Percentiles rank a stretch among this genome's conserved stretches.
phyloP scores from a whole-genome alignment of 2,888 invertebrate genomes.

The Timandra comae region DNA sequence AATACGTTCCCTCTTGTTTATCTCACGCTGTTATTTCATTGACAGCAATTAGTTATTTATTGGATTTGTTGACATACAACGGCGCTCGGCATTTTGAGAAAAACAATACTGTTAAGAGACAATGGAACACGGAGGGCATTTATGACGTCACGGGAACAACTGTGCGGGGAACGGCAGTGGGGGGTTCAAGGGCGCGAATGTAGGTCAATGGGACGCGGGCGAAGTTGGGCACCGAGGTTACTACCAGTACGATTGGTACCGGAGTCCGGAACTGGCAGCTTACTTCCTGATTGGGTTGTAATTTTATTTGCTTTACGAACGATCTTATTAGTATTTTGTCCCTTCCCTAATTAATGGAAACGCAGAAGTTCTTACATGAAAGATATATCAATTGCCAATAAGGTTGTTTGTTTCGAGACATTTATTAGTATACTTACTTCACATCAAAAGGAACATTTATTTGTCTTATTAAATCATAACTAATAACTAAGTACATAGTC shows the following conservation, averaged over 20 bases:
- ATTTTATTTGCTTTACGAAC: too few species aligned
- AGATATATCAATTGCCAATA: too few species aligned
- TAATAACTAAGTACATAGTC: too few species aligned
- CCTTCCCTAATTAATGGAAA: too few species aligned
- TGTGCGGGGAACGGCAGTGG: conserved; percentile 31
- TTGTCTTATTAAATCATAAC: too few species aligned
- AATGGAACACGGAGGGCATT: conserved; percentile 43
- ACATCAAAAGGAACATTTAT: too few species aligned
- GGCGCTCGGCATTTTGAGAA: conserved; percentile 23
- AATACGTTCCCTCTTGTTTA: too few species aligned
- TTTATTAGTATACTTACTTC: too few species aligned
- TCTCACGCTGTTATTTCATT: too few species aligned
- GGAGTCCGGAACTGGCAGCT: conserved; percentile 20
- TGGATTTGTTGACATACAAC: conserved; percentile 26
- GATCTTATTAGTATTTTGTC: too few species aligned
- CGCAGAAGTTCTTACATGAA: too few species aligned
- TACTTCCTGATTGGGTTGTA: conserved; percentile 32
- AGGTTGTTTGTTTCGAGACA: too few species aligned
- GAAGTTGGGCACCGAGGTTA: conserved; percentile 40
- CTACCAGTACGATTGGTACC: conserved; percentile 23
- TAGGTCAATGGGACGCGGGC: conserved; percentile 63
- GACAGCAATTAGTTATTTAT: conserved; percentile 6
- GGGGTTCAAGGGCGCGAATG: conserved; percentile 69
- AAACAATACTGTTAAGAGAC: conserved; percentile 39
- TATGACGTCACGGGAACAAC: conserved; percentile 65